Base-by-base conservation (phyloP, 1,140 invertebrate species). In the Zaprionus ghesquierei region DNA sequence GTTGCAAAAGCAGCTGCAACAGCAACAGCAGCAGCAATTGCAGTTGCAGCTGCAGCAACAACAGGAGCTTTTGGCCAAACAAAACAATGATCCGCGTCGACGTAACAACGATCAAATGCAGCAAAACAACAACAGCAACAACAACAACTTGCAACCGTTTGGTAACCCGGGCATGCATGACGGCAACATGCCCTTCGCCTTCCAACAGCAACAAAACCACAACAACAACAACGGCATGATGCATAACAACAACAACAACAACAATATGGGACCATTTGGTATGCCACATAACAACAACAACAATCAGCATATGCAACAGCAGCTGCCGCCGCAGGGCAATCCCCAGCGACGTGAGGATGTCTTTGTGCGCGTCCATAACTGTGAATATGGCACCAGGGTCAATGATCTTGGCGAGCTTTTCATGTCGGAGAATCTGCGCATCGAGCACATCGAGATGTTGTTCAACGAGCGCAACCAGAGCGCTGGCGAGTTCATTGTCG, bases 401-500 rank as follows among this genome's bases (percentile, higher is more conserved):
- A 93, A 95, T 5, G 97, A 97, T 69, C 94, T 98, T 22, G 93
- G 95, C 0, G 95, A 97, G 50, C 97, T 97, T 77, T 96, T 98
- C 73, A 94, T 95, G 0, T 95, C 96, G 49, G 94, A 96, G 18
- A 95, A 95, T 10, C 93, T 97, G 2, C 94, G 95, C 0, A 96
- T 97, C 0, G 93, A 94, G 25, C 94, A 95, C 65, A 96, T 98
- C 65, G 96, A 97, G 80, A 94, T 97, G 64, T 93, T 98, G 91
- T 92, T 95, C 12, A 96, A 95, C 73, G 91, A 94, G 6, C 93
- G 93, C 46, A 94, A 95, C 2, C 93, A 94, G 68, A 95, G 96
- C 0, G 94, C 94, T 0, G 97, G 97, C 0, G 95, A 97, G 75
- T 97, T 96, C 35, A 97, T 97, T 89, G 96, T 97, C 75, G 97